Percentiles rank a stretch among this genome's conserved stretches.
Evolutionary conservation across 2,113 vertebrate genomes (phyloP).

Genomic region (Mandrillus leucophaeus): DNA sequence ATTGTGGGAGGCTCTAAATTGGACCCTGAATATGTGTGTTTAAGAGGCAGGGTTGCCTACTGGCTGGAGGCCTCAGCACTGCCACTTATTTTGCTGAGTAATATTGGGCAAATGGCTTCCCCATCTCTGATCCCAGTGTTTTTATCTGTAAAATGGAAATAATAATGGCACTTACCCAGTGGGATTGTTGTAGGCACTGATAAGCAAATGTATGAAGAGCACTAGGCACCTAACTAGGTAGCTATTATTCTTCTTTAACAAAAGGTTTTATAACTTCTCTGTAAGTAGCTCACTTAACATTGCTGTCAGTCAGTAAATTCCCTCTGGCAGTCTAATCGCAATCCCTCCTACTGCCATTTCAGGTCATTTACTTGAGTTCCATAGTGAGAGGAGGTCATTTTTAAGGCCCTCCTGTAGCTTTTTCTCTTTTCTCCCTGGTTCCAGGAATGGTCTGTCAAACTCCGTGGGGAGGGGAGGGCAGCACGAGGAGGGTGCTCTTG

Average conservation of each 20-base stretch:
- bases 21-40: background rate
- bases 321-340: background rate
- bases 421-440: background rate
- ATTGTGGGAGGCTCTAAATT: background rate
- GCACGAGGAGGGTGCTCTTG: too few species aligned
- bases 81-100: background rate
- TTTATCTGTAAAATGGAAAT: background rate
- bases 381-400: background rate
- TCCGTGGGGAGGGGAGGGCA: background rate
- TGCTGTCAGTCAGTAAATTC: background rate
- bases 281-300: background rate
- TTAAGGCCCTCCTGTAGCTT: background rate
- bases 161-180: background rate
- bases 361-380: background rate
- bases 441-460: background rate
- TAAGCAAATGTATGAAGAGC: background rate
- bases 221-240: background rate
- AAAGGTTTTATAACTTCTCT: background rate
- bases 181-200: background rate
- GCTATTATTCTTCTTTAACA: background rate
- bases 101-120: background rate
- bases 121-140: background rate
- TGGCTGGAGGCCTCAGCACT: background rate
- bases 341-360: background rate
- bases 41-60: background rate